phyloP scores from a whole-genome alignment of 2,113 vertebrate genomes.

The Anarrhichthys ocellatus region DNA sequence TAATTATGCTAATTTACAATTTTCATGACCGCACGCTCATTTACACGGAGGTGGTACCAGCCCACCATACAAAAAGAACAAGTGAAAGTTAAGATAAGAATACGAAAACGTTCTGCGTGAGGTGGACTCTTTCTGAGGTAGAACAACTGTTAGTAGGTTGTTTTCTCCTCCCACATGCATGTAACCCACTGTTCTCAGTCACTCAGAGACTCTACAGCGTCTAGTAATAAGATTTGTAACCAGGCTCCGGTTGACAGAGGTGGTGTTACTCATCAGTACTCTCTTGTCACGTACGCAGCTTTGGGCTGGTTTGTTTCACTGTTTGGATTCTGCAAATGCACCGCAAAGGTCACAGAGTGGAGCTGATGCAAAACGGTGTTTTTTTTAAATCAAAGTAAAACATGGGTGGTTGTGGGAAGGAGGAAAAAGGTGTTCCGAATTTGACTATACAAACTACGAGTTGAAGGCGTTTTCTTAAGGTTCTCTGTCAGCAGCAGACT shows the following conservation, averaged over 20 bases:
- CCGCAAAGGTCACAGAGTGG: conserved; percentile 35
- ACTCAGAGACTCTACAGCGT: not conserved
- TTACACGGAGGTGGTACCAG: not conserved
- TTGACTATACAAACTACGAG: not conserved
- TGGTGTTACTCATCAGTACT: conserved; percentile 8
- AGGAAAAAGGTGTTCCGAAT: not conserved
- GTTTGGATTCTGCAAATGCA: conserved; percentile 24
- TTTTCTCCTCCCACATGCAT: conserved; percentile 5
- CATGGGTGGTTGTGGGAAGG: conserved; percentile 7
- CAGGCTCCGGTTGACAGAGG: conserved; percentile 5
- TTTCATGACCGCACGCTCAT: not conserved
- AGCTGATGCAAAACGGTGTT: not conserved
- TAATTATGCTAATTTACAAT: not conserved
- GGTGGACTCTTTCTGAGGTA: not conserved
- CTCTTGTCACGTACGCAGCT: conserved; percentile 16
- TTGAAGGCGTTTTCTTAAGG: not conserved
- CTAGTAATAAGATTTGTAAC: not conserved
- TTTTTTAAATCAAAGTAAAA: conserved; percentile 15
- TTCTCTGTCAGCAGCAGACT: not conserved
- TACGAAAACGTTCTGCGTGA: not conserved
- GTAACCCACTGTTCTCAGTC: not conserved
- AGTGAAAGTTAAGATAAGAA: not conserved
- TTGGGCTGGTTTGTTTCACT: conserved; percentile 17
- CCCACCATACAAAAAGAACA: too few relatives aligned
- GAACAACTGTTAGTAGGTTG: not conserved